Evolutionary conservation across 2,113 vertebrate genomes (phyloP).

Genomic region (Nibea coibor): DNA sequence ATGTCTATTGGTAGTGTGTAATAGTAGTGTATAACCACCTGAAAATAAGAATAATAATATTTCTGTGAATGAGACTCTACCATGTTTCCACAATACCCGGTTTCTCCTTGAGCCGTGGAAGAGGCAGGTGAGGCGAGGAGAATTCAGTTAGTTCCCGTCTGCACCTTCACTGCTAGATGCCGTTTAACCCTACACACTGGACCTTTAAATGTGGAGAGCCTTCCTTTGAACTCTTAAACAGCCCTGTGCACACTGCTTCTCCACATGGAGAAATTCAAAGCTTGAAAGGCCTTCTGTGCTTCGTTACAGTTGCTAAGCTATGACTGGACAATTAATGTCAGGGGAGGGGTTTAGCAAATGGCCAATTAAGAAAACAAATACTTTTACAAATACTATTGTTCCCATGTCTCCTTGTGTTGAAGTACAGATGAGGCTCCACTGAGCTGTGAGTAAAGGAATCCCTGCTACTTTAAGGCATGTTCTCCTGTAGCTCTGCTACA

Average conservation of each 20-base stretch:
- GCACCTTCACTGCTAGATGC: no score
- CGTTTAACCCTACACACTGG: no score
- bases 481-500: not conserved
- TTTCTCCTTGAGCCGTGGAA: no score
- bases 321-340: not conserved
- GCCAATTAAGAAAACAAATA: constrained; percentile 2
- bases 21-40: no score
- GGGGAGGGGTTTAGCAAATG: not conserved
- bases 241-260: not conserved
- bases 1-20: no score
- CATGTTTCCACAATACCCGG: no score
- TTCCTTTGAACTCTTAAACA: not conserved
- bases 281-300: not conserved
- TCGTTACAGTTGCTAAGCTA: not conserved
- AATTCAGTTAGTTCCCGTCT: no score
- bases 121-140: no score
- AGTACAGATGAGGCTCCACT: not conserved
- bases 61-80: no score
- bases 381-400: no score
- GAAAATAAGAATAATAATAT: no score
- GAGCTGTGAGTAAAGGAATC: not conserved
- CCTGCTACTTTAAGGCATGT: constrained; percentile 25
- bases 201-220: no score
- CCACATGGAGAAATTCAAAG: not conserved
- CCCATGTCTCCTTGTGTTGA: not conserved